phyloP scores from a whole-genome alignment of 2,888 invertebrate species.

The Stenodema calcarata region DNA sequence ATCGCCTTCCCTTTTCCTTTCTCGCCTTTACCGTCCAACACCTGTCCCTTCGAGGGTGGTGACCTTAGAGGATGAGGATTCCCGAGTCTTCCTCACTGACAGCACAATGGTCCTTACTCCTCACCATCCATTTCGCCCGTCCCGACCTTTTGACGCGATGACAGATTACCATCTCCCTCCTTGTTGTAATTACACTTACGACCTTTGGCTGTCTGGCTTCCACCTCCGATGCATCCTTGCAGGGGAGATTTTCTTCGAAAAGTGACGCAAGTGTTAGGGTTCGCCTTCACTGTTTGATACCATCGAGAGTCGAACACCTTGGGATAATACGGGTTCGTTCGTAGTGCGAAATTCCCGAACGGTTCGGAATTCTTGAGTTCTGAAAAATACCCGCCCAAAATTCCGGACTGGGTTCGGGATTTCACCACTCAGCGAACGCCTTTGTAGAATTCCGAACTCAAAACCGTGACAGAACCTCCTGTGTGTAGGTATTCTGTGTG shows the following conservation, averaged over 20 bases:
- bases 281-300: too few relatives aligned
- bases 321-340: too few relatives aligned
- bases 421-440: too few relatives aligned
- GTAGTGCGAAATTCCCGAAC: too few relatives aligned
- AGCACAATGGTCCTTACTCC: slow-evolving; percentile 15
- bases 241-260: background rate
- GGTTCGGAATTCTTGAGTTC: too few relatives aligned
- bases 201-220: background rate
- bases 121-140: background rate
- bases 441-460: too few relatives aligned
- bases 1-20: background rate
- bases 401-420: too few relatives aligned
- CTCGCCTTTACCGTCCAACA: slow-evolving; percentile 15
- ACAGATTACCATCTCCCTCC: slow-evolving; percentile 18
- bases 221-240: background rate
- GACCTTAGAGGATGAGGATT: slow-evolving; percentile 8
- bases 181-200: slow-evolving; percentile 24
- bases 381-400: too few relatives aligned
- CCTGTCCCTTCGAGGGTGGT: slow-evolving; percentile 38
- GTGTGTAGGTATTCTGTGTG: too few relatives aligned
- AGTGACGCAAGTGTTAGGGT: too few relatives aligned
- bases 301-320: too few relatives aligned
- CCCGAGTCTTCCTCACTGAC: background rate
- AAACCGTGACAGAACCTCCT: too few relatives aligned
- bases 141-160: slow-evolving; percentile 35